These are phyloP conservation scores for Leptobrachium ailaonicum DNA, from an alignment of 2,113 vertebrate species.

Conservation along the genomic window DNA sequence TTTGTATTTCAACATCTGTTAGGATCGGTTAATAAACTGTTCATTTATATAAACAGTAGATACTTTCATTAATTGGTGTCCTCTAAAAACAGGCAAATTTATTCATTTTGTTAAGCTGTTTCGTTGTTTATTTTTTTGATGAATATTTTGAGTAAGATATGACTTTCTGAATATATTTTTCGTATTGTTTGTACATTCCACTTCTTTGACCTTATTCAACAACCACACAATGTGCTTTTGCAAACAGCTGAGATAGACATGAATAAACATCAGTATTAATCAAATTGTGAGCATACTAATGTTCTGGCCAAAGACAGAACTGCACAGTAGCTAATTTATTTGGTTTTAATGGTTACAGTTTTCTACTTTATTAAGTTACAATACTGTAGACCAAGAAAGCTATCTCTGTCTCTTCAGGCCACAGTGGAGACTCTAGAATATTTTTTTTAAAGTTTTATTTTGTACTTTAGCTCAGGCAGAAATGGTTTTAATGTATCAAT, in stretches of 20 bases:
- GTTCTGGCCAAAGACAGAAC: constrained; percentile 15
- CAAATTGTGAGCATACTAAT: constrained; percentile 16
- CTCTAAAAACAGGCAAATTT: not conserved
- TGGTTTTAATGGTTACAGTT: constrained; percentile 34
- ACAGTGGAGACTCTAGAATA: not conserved
- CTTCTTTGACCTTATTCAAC: constrained; percentile 16
- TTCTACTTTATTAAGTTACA: constrained; percentile 4
- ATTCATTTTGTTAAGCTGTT: not conserved
- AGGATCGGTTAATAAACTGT: not conserved
- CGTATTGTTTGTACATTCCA: not conserved
- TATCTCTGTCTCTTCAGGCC: not conserved
- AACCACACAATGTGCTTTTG: constrained; percentile 12
- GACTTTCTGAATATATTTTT: not conserved
- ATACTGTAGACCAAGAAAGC: constrained; percentile 21
- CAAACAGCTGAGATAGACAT: constrained; percentile 37
- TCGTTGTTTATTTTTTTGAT: not conserved
- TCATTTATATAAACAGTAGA: not conserved
- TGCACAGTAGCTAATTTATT: constrained; percentile 32
- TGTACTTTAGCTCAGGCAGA: constrained; percentile 5
- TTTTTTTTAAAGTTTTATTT: too few relatives aligned
- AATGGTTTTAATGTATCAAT: not conserved
- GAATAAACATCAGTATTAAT: constrained; percentile 40
- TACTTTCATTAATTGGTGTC: not conserved
- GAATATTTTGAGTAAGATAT: not conserved
- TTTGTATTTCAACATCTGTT: too few relatives aligned